Evolutionary conservation across 1,140 invertebrate species (phyloP).

Genomic region (Panulirus ornatus): DNA sequence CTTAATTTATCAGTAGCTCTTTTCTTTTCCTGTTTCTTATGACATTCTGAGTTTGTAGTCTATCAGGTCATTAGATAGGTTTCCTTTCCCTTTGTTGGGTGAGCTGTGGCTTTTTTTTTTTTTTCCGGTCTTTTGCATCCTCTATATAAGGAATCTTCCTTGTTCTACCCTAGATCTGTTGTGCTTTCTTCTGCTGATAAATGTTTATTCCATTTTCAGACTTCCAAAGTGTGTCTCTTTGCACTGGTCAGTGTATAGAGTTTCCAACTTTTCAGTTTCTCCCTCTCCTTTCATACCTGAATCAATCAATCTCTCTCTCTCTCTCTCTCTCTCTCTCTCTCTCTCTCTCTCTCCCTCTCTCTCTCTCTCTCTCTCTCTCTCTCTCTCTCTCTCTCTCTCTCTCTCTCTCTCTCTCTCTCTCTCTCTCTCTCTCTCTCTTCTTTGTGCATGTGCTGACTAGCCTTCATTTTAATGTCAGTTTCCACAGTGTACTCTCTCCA

Average conservation of each 20-base stretch:
- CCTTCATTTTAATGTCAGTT: neutral
- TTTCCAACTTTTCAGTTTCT: too few species aligned
- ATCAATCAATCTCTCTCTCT: neutral
- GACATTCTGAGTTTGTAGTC: neutral
- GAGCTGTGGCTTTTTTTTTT: conserved; percentile 34
- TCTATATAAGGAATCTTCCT: neutral
- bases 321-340: neutral
- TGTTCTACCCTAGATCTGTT: too few species aligned
- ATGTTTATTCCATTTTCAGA: conserved; percentile 27
- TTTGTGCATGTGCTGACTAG: neutral
- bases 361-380: neutral
- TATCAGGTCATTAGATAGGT: conserved; percentile 20
- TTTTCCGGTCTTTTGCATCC: conserved; percentile 31
- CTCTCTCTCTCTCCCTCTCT: too few species aligned
- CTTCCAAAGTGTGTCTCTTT: neutral
- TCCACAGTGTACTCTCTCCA: too few species aligned
- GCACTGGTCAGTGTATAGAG: too few species aligned
- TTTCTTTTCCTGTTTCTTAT: too few species aligned
- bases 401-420: neutral
- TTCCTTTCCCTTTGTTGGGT: too few species aligned
- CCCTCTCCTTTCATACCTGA: neutral
- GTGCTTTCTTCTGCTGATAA: neutral
- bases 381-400: neutral
- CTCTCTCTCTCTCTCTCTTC: neutral
- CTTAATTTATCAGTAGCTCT: too few species aligned